Percentiles rank a stretch among this genome's conserved stretches.
Evolutionary conservation across 2,888 invertebrate genomes (phyloP).

Genomic region (Saturnia japonica): DNA sequence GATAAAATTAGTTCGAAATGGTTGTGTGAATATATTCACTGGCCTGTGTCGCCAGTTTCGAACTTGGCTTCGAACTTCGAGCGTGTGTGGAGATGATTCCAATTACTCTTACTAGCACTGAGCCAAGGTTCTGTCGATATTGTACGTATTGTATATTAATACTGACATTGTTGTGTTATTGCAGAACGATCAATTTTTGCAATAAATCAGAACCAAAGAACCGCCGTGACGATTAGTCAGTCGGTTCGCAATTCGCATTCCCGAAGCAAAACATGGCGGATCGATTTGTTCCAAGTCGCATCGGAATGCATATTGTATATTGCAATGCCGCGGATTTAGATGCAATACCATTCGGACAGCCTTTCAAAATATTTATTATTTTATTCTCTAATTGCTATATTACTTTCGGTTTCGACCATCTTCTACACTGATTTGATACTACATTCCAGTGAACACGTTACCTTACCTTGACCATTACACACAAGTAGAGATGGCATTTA

Average conservation of each 20-base stretch:
- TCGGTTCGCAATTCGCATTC: too few relatives aligned
- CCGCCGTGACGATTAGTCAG: conserved; percentile 21
- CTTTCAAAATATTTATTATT: not conserved
- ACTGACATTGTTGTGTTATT: too few relatives aligned
- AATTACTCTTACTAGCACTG: too few relatives aligned
- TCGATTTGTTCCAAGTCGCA: conserved; percentile 40
- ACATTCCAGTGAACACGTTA: too few relatives aligned
- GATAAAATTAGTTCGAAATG: too few relatives aligned
- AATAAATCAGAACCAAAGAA: not conserved
- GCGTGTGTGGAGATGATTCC: too few relatives aligned
- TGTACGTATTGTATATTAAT: not conserved
- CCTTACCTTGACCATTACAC: too few relatives aligned
- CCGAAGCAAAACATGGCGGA: conserved; percentile 24
- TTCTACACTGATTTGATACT: not conserved
- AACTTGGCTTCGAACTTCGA: too few relatives aligned
- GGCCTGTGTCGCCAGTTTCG: too few relatives aligned
- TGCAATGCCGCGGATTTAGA: not conserved
- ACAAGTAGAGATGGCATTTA: too few relatives aligned
- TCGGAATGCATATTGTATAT: conserved; percentile 38
- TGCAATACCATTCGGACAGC: not conserved
- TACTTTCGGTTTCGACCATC: not conserved
- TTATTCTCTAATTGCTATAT: not conserved
- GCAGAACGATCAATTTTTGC: not conserved
- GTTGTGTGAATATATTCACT: too few relatives aligned
- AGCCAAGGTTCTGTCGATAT: not conserved